Evolutionary conservation across 2,113 vertebrate species (phyloP), one percentile per base, ranked within the genome.

Genomic region (Clarias macrocephalus): DNA sequence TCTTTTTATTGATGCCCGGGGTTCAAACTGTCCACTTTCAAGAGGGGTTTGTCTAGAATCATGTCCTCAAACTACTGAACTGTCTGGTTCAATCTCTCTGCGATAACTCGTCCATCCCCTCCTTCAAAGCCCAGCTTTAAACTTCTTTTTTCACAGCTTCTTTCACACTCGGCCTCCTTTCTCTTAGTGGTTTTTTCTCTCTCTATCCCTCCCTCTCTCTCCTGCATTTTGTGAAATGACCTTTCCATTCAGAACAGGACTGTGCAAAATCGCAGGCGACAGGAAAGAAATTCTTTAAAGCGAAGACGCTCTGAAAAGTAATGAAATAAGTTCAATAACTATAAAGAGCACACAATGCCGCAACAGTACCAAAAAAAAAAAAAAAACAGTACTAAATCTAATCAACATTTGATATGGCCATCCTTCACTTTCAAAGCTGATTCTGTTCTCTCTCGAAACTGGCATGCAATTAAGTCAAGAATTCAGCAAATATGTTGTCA

Each of bases 41-140:
- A 73, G 5, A 70, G 28, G 16, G 66, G 13, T 33, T 70, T 18
- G 33, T 42, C 33, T 11, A 4, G 33, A 80, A 19, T 60, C 79
- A 60, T 33, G 57, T 33, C 28, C 19, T 23, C 57, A 80, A 33
- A 60, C 56, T 60, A 21, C 23, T 19, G 76, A 80, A 18, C 28
- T 59, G 54, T 80, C 77, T 37, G 79, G 19, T 19, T 37, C 18
- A 2, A 37, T 33, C 79, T 80, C 3, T 11, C 57, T 10, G 79
- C 12, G 79, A 80, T 60, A 80, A 37, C 56, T 59, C 18, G 54
- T 23, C 79, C 79, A 25, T 80, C 79, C 60, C 28, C 19, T 60
- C 79, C 56, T 60, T 80, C 56, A 80, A 60, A 80, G 28, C 79
- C 56, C 28, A 60, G 56, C 56, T 37, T 60, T 60, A 80, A 60